A percentile compares a stretch with the other conserved stretches of the same genome.
phyloP scores from a whole-genome alignment of 2,113 vertebrate genomes.

The Bombycilla garrulus region DNA sequence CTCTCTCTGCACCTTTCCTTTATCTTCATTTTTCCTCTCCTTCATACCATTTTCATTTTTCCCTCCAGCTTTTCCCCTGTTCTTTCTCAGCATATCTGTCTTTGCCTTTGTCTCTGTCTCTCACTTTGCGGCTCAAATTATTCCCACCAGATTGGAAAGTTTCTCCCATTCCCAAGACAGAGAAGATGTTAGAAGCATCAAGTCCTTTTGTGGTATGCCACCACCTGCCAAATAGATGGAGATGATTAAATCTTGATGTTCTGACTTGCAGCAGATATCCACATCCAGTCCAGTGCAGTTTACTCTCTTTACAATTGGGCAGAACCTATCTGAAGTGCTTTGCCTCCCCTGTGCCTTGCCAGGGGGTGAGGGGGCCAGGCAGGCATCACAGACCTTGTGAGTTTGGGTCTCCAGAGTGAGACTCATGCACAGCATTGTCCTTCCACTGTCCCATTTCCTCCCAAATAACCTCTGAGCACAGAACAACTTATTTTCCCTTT shows the following conservation, averaged over 20 bases:
- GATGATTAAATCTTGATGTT: background rate
- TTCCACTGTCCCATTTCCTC: background rate
- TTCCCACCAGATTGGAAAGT: background rate
- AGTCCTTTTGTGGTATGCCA: background rate
- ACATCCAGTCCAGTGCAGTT: background rate
- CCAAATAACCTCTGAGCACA: background rate
- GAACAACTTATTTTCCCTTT: background rate
- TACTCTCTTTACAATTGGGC: background rate
- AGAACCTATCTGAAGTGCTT: background rate
- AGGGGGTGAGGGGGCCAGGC: fast-evolving
- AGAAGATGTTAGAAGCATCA: background rate
- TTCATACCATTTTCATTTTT: background rate
- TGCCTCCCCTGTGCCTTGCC: background rate
- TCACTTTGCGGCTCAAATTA: background rate
- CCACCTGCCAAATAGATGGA: background rate
- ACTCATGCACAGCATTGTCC: background rate
- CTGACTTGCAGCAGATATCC: background rate
- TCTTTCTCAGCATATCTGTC: background rate
- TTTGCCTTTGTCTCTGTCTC: background rate
- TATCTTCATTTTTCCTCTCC: background rate
- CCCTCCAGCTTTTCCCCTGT: background rate
- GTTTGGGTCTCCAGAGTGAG: background rate
- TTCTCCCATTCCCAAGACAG: background rate
- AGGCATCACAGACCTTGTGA: background rate
- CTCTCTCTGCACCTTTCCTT: background rate